Base-by-base conservation (phyloP, 2,113 vertebrate species). In the Hylia prasina region DNA sequence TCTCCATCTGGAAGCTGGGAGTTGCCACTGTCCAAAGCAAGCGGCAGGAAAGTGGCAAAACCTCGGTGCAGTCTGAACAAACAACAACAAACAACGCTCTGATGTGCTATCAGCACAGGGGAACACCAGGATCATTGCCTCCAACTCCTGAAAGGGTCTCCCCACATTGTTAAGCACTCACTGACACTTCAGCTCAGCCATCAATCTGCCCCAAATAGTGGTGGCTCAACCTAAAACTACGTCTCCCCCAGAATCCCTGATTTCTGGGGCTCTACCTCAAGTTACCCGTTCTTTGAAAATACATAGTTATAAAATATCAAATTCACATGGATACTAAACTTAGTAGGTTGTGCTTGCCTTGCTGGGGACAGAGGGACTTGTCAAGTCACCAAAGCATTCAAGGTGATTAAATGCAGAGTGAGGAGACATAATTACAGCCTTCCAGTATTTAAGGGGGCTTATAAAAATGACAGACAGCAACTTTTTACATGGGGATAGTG, bases 1-100 rank as follows among this genome's bases (percentile, higher is more conserved):
- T 97, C 91, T 99, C 98, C 99, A 99, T 99, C 94, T 57, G 97
- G 96, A 95, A 92, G 79, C 47, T 69, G 60, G 30, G 28, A 71
- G 45, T 28, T 39, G 58, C 56, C 71, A 60, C 84, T 94, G 81
- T 18, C 14, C 39, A 68, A 56, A 79, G 40, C 70, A 42, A 51
- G 64, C 1, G 0, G 40, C 90, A 79, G 28, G 30, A 11, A 87
- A 70, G 86, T 11, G 2, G 68, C 71, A 44, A 78, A 42, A 61
- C 70, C 31, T 51, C 1, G 2, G 48, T 20, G 35, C 75, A 61
- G 35, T 68, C 93, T 89, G 77, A 63, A 70, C 20, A 63, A 61
- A 77, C 6, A 51, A 35, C 33, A 50, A 60, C 6, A 75, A 82
- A 30, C 12, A 35, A 19, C 0, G 9, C 35, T 58, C 33, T 50